A percentile compares a stretch with the other conserved stretches of the same genome.
Evolutionary conservation across 2,888 invertebrate species (phyloP).

Genomic region (Anarsia innoxiella): DNA sequence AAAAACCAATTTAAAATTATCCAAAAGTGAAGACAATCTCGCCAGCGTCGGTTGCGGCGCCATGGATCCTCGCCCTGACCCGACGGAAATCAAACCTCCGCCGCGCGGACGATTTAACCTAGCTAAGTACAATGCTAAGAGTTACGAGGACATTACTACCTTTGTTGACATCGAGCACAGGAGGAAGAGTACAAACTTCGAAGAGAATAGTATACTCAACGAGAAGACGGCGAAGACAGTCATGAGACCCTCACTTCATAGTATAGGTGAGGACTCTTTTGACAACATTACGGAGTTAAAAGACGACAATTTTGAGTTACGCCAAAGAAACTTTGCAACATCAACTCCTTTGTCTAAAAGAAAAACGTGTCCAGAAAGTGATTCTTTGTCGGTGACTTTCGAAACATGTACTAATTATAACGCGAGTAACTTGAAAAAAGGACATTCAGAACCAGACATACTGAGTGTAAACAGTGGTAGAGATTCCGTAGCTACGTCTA

Average conservation of each 20-base stretch:
- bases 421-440: slow-evolving; percentile 48
- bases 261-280: slow-evolving; percentile 47
- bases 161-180: slow-evolving; percentile 52
- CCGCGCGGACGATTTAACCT: slow-evolving; percentile 29
- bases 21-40: slow-evolving; percentile 64
- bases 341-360: slow-evolving; percentile 59
- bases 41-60: slow-evolving; percentile 34
- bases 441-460: slow-evolving; percentile 59
- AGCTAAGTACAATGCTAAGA: slow-evolving; percentile 57
- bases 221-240: slow-evolving; percentile 36
- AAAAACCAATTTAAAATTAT: slow-evolving; percentile 28
- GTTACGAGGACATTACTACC: slow-evolving; percentile 60
- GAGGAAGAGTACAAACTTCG: slow-evolving; percentile 56
- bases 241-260: slow-evolving; percentile 40
- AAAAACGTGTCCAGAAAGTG: slow-evolving; percentile 47
- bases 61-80: slow-evolving; percentile 47
- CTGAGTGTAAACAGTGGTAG: slow-evolving; percentile 38
- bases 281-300: slow-evolving; percentile 36
- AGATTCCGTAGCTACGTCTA: slow-evolving; percentile 19
- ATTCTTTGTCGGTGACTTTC: slow-evolving; percentile 48
- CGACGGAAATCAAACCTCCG: slow-evolving; percentile 30
- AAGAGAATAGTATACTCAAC: slow-evolving; percentile 60
- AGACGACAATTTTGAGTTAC: slow-evolving; percentile 51
- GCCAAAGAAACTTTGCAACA: slow-evolving; percentile 44
- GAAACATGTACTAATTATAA: slow-evolving; percentile 48